These are phyloP conservation scores for Zeuzera pyrina DNA, from an alignment of 2,888 invertebrate genomes.

Conservation along the genomic window DNA sequence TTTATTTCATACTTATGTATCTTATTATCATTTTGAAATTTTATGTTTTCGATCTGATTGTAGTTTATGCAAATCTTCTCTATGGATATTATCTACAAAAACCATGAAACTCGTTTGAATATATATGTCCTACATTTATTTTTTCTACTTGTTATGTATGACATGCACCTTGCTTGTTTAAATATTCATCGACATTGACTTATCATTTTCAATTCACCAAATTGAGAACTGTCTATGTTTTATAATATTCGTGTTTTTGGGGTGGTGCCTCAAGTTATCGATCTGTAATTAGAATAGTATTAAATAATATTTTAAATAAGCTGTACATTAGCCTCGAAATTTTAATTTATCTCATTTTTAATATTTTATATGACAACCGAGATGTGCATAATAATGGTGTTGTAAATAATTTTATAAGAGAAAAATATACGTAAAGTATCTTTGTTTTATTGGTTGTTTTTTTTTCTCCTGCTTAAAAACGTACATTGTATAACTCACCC, in stretches of 20 bases:
- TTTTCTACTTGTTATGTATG: too few species aligned
- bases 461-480: slow-evolving; percentile 17
- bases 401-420: slow-evolving; percentile 70
- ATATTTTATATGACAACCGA: slow-evolving; percentile 64
- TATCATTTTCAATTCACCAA: too few species aligned
- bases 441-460: slow-evolving; percentile 55
- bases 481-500: too few species aligned
- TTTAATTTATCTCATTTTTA: slow-evolving; percentile 62
- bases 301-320: slow-evolving; percentile 32
- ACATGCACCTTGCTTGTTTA: too few species aligned
- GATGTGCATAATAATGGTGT: slow-evolving; percentile 65
- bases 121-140: too few species aligned
- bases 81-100: too few species aligned
- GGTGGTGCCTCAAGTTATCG: slow-evolving; percentile 51
- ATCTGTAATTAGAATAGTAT: slow-evolving; percentile 48
- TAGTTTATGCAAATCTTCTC: too few species aligned
- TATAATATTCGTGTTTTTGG: slow-evolving; percentile 26
- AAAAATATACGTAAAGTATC: slow-evolving; percentile 61
- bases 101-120: too few species aligned
- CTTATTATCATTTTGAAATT: too few species aligned
- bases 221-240: neutral
- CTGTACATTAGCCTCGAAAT: slow-evolving; percentile 57
- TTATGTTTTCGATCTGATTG: too few species aligned
- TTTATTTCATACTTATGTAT: too few species aligned
- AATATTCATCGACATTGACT: too few species aligned